Base-by-base conservation (phyloP, 2,888 invertebrate species). In the Leptothorax acervorum region DNA sequence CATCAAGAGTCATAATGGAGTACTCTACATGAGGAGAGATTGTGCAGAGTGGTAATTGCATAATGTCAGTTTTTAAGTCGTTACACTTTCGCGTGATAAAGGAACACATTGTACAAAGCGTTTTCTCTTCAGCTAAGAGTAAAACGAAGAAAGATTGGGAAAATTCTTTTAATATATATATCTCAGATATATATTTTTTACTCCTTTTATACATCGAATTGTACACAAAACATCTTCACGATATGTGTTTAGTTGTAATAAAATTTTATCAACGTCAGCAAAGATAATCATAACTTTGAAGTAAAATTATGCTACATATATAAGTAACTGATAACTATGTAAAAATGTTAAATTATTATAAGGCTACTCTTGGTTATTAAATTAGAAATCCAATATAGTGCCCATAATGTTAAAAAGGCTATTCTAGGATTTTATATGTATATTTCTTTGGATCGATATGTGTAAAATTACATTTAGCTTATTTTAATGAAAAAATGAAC, bases 61-160 rank as follows among this genome's bases (percentile, higher is more conserved):
- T 90, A 89, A 91, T 90, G 84, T 66, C 85, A 87, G 85, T 45
- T 57, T n/a, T 45, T 63, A 57, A 73, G 15, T 42, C 4, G 23
- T 74, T 71, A 71, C 78, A 88, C 60, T 76, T 87, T 79, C 62
- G 70, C 71, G 53, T 70, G 45, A 57, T 84, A 87, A 84, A 66
- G 78, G 75, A 86, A 82, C 62, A 92, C 88, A 90, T 91, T 92
- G 92, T 92, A 92, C 89, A 92, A 92, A 92, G 87, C 90, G 90
- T 91, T 92, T 92, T 86, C 86, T 88, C 84, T 87, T 87, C 86
- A 91, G 89, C 88, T 86, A 87, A 91, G 87, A 83, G 87, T 87
- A 73, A 89, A 88, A 86, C 73, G 15, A 31, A 31, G 42, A 70
- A 60, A 70, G 23, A 70, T 79, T 79, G 35, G 45, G 42, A 53